phyloP scores from a whole-genome alignment of 1,140 invertebrate genomes.

The Drosophila guanche region DNA sequence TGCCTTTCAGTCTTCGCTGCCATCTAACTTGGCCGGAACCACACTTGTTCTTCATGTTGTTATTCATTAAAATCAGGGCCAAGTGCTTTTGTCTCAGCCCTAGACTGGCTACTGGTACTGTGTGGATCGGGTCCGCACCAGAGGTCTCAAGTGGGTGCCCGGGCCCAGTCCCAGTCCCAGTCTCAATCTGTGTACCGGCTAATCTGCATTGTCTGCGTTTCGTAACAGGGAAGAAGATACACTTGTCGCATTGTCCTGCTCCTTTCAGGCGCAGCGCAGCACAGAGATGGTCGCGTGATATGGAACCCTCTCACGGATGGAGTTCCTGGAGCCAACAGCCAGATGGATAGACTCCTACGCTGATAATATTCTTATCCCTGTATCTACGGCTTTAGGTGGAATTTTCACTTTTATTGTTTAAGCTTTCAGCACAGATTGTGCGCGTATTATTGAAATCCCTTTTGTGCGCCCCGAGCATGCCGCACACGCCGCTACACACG shows the following conservation, averaged over 20 bases:
- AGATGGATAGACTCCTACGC: slow-evolving; percentile 11
- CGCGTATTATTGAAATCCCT: slow-evolving; percentile 77
- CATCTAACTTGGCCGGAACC: slow-evolving; percentile 6
- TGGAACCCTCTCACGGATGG: too few relatives aligned
- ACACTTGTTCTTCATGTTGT: slow-evolving; percentile 30
- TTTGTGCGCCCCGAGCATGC: slow-evolving; percentile 58
- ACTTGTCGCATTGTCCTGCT: slow-evolving; percentile 55
- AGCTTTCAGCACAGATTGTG: slow-evolving; percentile 78
- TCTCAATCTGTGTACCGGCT: slow-evolving; percentile 23
- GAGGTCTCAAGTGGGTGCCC: slow-evolving; percentile 42
- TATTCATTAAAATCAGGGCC: slow-evolving; percentile 71
- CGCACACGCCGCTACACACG: slow-evolving; percentile 24
- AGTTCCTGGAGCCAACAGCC: too few relatives aligned
- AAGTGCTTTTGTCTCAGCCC: slow-evolving; percentile 48
- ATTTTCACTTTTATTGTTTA: slow-evolving; percentile 80
- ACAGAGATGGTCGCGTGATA: slow-evolving; percentile 11
- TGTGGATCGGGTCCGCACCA: slow-evolving; percentile 1
- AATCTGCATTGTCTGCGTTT: slow-evolving; percentile 66
- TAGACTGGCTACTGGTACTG: not conserved
- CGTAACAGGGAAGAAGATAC: slow-evolving; percentile 43
- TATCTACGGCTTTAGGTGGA: slow-evolving; percentile 49
- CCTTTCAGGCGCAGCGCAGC: slow-evolving; percentile 33
- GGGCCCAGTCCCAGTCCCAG: not conserved
- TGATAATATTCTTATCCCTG: slow-evolving; percentile 62
- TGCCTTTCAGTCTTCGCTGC: slow-evolving; percentile 1